Conservation (phyloP, 2,113 vertebrate genomes). For the Rhea pennata region DNA sequence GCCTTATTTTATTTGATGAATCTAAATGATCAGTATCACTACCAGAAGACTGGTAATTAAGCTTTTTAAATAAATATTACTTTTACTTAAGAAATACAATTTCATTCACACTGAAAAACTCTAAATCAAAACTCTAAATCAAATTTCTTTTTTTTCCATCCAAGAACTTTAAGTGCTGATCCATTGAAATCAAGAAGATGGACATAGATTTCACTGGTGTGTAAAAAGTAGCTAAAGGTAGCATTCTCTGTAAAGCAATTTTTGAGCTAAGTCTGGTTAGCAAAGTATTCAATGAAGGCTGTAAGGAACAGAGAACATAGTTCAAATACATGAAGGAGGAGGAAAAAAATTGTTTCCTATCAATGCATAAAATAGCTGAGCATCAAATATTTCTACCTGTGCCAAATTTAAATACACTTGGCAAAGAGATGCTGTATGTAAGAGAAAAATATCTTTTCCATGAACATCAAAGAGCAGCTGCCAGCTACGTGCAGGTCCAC, state of each 20-base stretch:
- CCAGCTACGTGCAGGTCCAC: neutral
- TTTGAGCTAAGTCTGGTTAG: neutral
- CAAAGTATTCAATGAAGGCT: neutral
- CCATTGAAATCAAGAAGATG: neutral
- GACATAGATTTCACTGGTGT: neutral
- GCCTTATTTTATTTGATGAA: slow-evolving; percentile 13
- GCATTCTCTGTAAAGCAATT: neutral
- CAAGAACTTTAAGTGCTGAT: neutral
- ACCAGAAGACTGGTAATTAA: neutral
- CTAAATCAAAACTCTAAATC: neutral
- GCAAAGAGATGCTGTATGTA: neutral
- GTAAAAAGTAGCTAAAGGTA: neutral
- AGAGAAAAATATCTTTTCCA: neutral
- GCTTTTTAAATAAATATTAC: neutral
- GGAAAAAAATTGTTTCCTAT: neutral
- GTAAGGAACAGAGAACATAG: neutral
- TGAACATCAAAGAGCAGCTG: neutral
- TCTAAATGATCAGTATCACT: neutral
- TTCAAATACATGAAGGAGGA: neutral
- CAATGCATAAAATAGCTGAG: neutral
- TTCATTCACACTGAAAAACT: slow-evolving; percentile 15
- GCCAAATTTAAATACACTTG: neutral
- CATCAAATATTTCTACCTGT: neutral
- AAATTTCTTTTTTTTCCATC: neutral
- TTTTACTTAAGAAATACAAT: slow-evolving; percentile 10